Evolutionary conservation across 2,888 invertebrate species (phyloP), one percentile per base, ranked within the genome.

Genomic region (Andrena praecox): DNA sequence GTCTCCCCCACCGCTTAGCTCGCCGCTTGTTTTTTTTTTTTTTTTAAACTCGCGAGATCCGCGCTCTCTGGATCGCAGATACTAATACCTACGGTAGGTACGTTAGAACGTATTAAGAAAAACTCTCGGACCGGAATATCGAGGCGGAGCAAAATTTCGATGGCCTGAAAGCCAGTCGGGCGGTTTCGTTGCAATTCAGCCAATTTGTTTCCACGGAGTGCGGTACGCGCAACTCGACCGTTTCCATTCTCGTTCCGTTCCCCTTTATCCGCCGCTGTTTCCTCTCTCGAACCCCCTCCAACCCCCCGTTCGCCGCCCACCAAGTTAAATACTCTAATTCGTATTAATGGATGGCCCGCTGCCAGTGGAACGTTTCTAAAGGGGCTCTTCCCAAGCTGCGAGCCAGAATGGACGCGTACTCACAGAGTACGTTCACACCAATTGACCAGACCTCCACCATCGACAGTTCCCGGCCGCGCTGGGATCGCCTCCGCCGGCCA

Each of bases 321-420:
- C 80, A 77, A 89, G 91, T 90, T 91, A 92, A 92, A 92, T 91
- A 91, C 89, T 87, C 89, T 92, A 91, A 92, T 91, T 91, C 89
- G 91, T 92, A 91, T 91, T 91, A 92, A 92, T 91, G 91, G 91
- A 90, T 90, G 91, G 90, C 92, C 84, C 89, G 88, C 73, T 89
- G 90, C 90, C 90, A 90, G 86, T 86, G 88, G 85, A 86, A 84
- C 80, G 81, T 73, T 86, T 83, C 88, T 86, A 82, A 87, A 87
- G 87, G 84, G 84, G 56, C 82, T 84, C 87, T 85, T 87, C 73
- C 87, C 80, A 87, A 83, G 82, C 83, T 62, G 8, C 66, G 27
- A 42, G 84, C 72, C 79, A 77, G 84, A 85, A 85, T 80, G 80
- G 73, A 78, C 72, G 86, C 79, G 84, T 67, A 42, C 42, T 87